Base-by-base conservation (phyloP, 2,888 invertebrate genomes). In the Griposia aprilina region DNA sequence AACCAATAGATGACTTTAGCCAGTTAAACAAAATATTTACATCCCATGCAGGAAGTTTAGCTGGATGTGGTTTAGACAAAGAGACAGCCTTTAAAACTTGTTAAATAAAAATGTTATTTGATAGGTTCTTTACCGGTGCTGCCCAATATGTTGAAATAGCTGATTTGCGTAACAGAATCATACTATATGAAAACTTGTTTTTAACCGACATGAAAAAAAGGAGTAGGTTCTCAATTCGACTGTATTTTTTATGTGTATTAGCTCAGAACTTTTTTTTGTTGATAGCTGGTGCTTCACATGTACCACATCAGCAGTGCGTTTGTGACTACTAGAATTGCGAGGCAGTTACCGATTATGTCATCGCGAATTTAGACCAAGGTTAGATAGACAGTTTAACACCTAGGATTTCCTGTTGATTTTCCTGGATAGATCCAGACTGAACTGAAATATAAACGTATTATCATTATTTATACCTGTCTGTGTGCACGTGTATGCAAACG, bases 31-130 rank as follows among this genome's bases (percentile, higher is more conserved):
- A 50, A 15, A 80, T 4, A 23, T 76, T 57, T 15, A 76, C 74
- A 30, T 73, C 67, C n/a, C 69, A 73, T 52, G 65, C 10, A 17
- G 20, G 65, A n/a, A 30, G 63, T 8, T 76, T 73, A 36, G 45
- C 11, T 70, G 70, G 45, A 4, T 36, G 70, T 45, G 71, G 82
- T 10, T 59, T 59, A 26, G 26, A 59, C 3, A 74, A n/a, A n/a
- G 60, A 41, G 1, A 83, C 36, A 74, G 85, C 87, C 65, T 80
- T 81, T 36, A 66, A 69, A 60, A 77, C 50, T 48, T 72, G 77
- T 1, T 72, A 52, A 23, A 72, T 67, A n/a, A 72, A 72, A 36
- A 72, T 66, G 20, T 72, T 73, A 5, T 78, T 73, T 7, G 62
- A 45, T 20, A 73, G 13, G 20, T 71, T 57, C 6, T 73, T 30